Percentiles rank a stretch among this genome's conserved stretches.
These are phyloP conservation scores for Tachina lurida DNA, from an alignment of 2,888 invertebrate species.

Conservation along the genomic window DNA sequence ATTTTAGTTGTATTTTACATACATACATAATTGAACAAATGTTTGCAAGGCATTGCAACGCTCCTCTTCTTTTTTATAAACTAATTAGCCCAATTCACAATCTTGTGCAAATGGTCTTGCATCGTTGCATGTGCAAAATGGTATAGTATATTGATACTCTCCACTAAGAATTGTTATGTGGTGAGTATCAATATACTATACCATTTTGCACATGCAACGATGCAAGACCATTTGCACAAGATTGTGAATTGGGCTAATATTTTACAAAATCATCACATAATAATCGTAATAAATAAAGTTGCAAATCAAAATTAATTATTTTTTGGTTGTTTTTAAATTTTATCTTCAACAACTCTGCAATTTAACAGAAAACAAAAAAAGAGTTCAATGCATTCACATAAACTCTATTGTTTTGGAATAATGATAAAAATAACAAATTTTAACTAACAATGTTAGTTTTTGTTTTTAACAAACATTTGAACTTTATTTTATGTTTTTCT, in stretches of 20 bases:
- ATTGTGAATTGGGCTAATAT: too few relatives aligned
- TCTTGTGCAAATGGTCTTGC: too few relatives aligned
- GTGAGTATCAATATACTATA: too few relatives aligned
- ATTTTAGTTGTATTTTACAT: conserved; percentile 12
- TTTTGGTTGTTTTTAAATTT: not conserved
- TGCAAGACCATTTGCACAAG: too few relatives aligned
- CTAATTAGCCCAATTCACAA: too few relatives aligned
- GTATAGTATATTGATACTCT: too few relatives aligned
- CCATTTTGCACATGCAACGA: too few relatives aligned
- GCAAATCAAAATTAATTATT: conserved; percentile 11
- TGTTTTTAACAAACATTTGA: conserved; percentile 27
- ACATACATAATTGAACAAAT: not conserved
- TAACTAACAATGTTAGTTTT: conserved; percentile 3
- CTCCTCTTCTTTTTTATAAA: not conserved
- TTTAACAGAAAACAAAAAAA: not conserved
- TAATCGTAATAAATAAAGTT: conserved; percentile 24
- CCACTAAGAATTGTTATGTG: too few relatives aligned
- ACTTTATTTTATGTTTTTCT: conserved; percentile 40
- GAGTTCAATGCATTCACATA: conserved; percentile 6
- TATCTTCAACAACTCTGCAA: conserved; percentile 2
- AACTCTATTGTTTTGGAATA: conserved; percentile 36
- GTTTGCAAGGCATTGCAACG: conserved; percentile 6
- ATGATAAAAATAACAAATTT: not conserved
- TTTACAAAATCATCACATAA: conserved; percentile 12
- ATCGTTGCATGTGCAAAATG: too few relatives aligned